Conservation (phyloP, 2,888 invertebrate genomes). For the Caenorhabditis sp. region DNA sequence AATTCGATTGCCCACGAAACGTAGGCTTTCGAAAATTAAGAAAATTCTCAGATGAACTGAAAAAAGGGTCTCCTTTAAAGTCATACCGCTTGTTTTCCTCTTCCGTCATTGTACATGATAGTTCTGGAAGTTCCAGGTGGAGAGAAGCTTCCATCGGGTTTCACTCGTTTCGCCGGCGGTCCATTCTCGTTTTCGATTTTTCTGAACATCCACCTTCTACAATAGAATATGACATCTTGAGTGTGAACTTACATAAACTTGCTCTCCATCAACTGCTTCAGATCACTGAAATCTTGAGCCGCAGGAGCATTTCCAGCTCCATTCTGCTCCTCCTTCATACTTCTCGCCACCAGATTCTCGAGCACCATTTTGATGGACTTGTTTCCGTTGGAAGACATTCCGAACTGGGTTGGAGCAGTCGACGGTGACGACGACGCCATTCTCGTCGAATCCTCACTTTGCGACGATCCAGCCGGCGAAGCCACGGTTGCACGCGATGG, state of each 20-base stretch:
- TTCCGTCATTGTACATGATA: constrained; percentile 47
- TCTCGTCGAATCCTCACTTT: constrained; percentile 60
- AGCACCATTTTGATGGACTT: constrained; percentile 50
- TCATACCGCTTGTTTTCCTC: constrained; percentile 34
- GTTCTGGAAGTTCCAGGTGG: constrained; percentile 43
- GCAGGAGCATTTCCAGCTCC: not conserved
- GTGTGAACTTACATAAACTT: constrained; percentile 16
- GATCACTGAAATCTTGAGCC: constrained; percentile 15
- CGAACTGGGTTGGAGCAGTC: constrained; percentile 14
- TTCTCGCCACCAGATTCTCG: constrained; percentile 51
- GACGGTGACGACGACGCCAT: constrained; percentile 52
- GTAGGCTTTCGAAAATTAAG: too few species aligned
- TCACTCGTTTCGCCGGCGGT: constrained; percentile 28
- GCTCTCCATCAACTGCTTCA: constrained; percentile 28
- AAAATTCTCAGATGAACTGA: too few species aligned
- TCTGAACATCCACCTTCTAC: constrained; percentile 7
- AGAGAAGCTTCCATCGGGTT: constrained; percentile 6
- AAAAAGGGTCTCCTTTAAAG: too few species aligned
- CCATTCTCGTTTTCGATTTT: constrained; percentile 26
- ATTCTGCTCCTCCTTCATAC: constrained; percentile 35
- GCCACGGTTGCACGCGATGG: constrained; percentile 13
- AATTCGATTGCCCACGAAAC: too few species aligned
- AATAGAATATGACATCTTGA: too few species aligned
- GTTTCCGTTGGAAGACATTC: constrained; percentile 29
- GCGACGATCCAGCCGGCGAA: constrained; percentile 54